Conservation (phyloP, 2,113 vertebrate species). For the Seriola aureovittata region DNA sequence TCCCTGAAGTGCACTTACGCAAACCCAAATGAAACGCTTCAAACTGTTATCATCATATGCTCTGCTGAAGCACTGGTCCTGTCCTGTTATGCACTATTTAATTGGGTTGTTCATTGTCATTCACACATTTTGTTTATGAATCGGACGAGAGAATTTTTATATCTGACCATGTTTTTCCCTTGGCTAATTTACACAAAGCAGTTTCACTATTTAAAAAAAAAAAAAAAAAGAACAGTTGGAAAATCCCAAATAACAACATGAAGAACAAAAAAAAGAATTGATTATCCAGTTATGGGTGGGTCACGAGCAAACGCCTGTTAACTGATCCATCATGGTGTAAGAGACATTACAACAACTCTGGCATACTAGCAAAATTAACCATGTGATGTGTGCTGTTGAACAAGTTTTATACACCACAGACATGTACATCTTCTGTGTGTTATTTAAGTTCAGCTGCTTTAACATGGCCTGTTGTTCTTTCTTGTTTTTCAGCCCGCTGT, state of each 20-base stretch:
- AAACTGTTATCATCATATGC: not conserved
- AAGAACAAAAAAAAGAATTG: constrained; percentile 9
- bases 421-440: not conserved
- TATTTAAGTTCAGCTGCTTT: not conserved
- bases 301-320: constrained; percentile 14
- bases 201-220: not conserved
- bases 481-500: constrained; percentile 93
- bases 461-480: constrained; percentile 4
- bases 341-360: not conserved
- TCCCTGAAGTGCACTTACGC: not conserved
- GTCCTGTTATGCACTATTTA: not conserved
- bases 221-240: not conserved
- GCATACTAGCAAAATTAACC: not conserved
- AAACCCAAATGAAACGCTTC: constrained; percentile 8
- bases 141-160: not conserved
- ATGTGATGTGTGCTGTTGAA: not conserved
- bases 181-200: not conserved
- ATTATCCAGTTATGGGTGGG: constrained; percentile 3
- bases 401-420: not conserved
- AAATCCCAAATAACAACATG: not conserved
- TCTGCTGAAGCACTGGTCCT: not conserved
- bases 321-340: constrained; percentile 23
- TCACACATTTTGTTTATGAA: not conserved
- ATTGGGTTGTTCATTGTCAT: not conserved
- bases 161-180: not conserved